Conservation (phyloP, 1,140 invertebrate genomes). For the Bombus confusus region DNA sequence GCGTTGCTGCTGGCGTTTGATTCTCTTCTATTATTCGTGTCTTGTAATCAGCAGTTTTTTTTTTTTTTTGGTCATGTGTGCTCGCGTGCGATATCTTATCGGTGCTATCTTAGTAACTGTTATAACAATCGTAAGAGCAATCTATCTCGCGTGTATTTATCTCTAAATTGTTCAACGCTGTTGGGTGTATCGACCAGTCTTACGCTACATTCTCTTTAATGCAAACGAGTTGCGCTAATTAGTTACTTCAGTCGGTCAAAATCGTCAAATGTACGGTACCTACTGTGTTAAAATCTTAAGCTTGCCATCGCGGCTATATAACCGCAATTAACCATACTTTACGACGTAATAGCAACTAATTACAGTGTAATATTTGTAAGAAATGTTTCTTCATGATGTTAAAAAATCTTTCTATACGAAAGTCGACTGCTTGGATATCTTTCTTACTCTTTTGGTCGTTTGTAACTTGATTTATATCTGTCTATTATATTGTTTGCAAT, state of each 20-base stretch:
- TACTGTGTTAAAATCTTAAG: background rate
- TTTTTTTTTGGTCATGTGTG: background rate
- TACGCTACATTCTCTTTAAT: background rate
- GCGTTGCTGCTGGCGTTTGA: too few relatives aligned
- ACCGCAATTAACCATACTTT: background rate
- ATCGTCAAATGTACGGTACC: background rate
- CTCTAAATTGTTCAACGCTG: slow-evolving; percentile 1
- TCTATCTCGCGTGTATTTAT: slow-evolving; percentile 40
- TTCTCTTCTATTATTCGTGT: background rate
- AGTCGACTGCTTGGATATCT: background rate
- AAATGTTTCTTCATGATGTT: background rate
- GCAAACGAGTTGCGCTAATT: slow-evolving; percentile 5
- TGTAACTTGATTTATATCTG: background rate
- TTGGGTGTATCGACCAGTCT: background rate
- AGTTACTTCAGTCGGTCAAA: background rate
- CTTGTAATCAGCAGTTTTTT: slow-evolving; percentile 16
- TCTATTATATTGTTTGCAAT: too few relatives aligned
- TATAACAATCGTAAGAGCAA: slow-evolving; percentile 29
- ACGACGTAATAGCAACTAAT: background rate
- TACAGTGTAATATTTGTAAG: background rate
- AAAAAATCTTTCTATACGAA: background rate
- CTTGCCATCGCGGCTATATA: background rate
- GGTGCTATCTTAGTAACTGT: slow-evolving; percentile 40
- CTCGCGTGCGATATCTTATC: slow-evolving; percentile 28
- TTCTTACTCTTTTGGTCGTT: background rate